Percentiles rank a stretch among this genome's conserved stretches.
These are phyloP conservation scores for Lysandra bellargus DNA, from an alignment of 2,888 invertebrate genomes.

Conservation along the genomic window DNA sequence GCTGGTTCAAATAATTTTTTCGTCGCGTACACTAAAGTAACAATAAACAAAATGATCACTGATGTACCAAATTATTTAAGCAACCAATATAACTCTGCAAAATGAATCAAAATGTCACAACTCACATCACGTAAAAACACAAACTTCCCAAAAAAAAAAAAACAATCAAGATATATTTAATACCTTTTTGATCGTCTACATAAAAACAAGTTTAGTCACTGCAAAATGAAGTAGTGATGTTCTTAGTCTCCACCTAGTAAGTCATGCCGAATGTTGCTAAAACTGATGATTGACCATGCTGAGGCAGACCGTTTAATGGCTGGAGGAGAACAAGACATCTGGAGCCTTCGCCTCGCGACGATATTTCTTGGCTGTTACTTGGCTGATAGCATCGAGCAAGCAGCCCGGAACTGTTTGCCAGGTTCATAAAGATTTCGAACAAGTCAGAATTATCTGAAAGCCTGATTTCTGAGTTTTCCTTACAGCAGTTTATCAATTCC, in stretches of 20 bases:
- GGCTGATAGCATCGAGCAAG: background rate
- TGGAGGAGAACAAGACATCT: background rate
- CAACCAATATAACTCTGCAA: constrained; percentile 15
- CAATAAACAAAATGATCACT: background rate
- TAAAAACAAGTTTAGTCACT: constrained; percentile 2
- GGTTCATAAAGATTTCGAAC: no score
- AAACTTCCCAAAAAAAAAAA: constrained; percentile 25
- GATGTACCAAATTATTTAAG: constrained; percentile 16
- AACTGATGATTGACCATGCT: constrained; percentile 11
- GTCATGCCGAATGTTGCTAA: constrained; percentile 8
- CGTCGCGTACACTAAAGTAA: background rate
- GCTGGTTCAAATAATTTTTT: constrained; percentile 5
- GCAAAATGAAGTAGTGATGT: constrained; percentile 7
- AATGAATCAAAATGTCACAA: constrained; percentile 18
- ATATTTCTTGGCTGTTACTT: no score
- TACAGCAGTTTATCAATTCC: no score
- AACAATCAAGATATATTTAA: background rate
- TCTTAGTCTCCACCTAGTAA: constrained; percentile 4
- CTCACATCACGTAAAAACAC: constrained; percentile 22
- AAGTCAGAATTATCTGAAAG: no score
- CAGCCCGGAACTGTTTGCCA: background rate
- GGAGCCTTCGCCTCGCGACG: no score
- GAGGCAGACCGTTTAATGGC: background rate
- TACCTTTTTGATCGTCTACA: background rate
- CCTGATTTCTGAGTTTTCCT: no score